Evolutionary conservation across 2,113 vertebrate species (phyloP).

Genomic region (Tragelaphus strepsiceros): DNA sequence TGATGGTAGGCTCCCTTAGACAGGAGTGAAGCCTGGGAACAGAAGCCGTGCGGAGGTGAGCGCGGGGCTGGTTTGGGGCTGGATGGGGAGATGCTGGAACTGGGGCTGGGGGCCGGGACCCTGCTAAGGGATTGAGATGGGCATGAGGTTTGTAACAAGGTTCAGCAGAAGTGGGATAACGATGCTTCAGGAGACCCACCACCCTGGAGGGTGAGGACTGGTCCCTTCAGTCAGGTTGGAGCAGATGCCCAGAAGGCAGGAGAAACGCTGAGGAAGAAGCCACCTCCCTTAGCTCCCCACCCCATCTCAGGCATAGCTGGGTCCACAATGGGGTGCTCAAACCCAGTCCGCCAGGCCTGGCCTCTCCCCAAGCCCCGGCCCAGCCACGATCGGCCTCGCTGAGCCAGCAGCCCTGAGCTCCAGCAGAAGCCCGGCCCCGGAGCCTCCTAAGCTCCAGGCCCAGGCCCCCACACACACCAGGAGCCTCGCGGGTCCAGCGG

Average conservation of each 20-base stretch:
- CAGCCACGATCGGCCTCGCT: rapidly evolving
- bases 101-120: neutral
- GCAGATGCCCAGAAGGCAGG: neutral
- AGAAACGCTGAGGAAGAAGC: neutral
- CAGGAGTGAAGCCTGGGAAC: neutral
- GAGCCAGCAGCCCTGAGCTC: neutral
- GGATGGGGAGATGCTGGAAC: neutral
- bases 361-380: neutral
- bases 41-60: neutral
- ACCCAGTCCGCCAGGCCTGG: neutral
- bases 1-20: rapidly evolving
- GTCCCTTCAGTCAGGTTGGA: no score
- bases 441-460: neutral
- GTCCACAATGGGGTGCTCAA: neutral
- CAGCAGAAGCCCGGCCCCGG: rapidly evolving
- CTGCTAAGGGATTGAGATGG: rapidly evolving
- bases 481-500: neutral
- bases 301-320: rapidly evolving
- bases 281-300: neutral
- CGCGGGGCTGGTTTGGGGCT: rapidly evolving
- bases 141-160: neutral
- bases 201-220: neutral
- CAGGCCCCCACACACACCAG: neutral
- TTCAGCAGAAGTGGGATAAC: neutral
- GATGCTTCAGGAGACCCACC: neutral